Base-by-base conservation (phyloP, 2,113 vertebrate species). In the Syngnathus floridae region DNA sequence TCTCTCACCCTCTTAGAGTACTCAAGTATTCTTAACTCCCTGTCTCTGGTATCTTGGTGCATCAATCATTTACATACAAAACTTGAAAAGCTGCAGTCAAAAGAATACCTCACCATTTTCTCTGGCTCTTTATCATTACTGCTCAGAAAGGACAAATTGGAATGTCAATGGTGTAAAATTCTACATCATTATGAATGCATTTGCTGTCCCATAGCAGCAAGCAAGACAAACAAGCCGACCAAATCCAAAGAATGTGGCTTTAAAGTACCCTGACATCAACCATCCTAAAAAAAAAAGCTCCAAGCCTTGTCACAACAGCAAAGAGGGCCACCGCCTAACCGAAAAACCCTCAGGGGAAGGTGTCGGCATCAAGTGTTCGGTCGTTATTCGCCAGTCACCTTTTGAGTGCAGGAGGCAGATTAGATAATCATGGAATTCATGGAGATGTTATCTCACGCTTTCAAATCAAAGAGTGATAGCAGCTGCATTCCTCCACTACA, bases 371-470 rank as follows among this genome's bases (percentile, higher is more conserved):
- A 5, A 16, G 48, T 21, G 48, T 4, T 65, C 31, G 12, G 66
- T 67, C 76, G 67, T 75, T 64, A 21, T 55, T 82, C 55, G 55
- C 21, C 70, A 55, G 71, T 48, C 70, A 71, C 80, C 67, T 84
- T 60, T 66, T 36, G 71, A 79, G 69, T 54, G 64, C 22, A 19
- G 7, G 55, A 41, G 5, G 5, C 40, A 70, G 77, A 81, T 75
- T 51, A 85, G 83, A 80, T 85, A 80, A n/a, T 16, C 10, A 0
- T 36, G 72, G 70, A 45, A 65, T 79, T 69, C 55, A 59, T 75
- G 40, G 7, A 72, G 36, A 54, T 55, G 46, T 43, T 56, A 70
- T 62, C 69, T 64, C 55, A 46, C 16, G 57, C 43, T 41, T n/a
- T 52, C 57, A 52, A 52, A 62, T 16, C 62, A 70, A 38, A 59